Evolutionary conservation across 2,888 invertebrate species (phyloP).

Genomic region (Syrphus vitripennis): DNA sequence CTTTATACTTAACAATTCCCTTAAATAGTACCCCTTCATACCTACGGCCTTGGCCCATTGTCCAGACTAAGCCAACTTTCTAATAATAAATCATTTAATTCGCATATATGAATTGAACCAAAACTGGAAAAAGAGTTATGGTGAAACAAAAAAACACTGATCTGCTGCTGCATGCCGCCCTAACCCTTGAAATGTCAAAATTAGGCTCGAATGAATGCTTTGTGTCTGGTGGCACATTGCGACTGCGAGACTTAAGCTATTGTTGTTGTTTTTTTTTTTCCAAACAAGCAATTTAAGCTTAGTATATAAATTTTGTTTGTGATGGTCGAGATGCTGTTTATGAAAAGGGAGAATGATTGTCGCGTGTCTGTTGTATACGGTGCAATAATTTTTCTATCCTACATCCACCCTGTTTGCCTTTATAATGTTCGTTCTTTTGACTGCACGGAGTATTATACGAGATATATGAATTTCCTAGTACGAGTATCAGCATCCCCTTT

Average conservation of each 20-base stretch:
- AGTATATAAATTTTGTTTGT: slow-evolving; percentile 39
- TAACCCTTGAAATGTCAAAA: slow-evolving; percentile 63
- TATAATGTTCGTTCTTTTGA: slow-evolving; percentile 48
- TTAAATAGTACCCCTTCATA: neutral
- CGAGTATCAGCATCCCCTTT: slow-evolving; percentile 58
- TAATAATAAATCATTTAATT: slow-evolving; percentile 61
- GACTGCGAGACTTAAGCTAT: slow-evolving; percentile 38
- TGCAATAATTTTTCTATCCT: slow-evolving; percentile 59
- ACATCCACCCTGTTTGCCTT: slow-evolving; percentile 36
- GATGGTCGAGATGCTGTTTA: slow-evolving; percentile 3
- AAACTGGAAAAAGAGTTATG: slow-evolving; percentile 20
- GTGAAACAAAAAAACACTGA: neutral
- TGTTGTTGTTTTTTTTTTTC: slow-evolving; percentile 34
- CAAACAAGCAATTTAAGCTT: slow-evolving; percentile 38
- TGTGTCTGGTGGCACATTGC: slow-evolving; percentile 30
- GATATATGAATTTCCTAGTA: slow-evolving; percentile 29
- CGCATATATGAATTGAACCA: slow-evolving; percentile 50
- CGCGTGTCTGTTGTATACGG: slow-evolving; percentile 67
- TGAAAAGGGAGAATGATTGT: slow-evolving; percentile 61
- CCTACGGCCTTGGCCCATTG: neutral
- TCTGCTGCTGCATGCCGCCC: slow-evolving; percentile 24
- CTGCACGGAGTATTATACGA: slow-evolving; percentile 25
- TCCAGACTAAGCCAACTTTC: slow-evolving; percentile 34
- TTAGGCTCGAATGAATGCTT: slow-evolving; percentile 64
- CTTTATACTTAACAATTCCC: neutral